phyloP scores from a whole-genome alignment of 2,113 vertebrate species.

The Aphyosemion australe region DNA sequence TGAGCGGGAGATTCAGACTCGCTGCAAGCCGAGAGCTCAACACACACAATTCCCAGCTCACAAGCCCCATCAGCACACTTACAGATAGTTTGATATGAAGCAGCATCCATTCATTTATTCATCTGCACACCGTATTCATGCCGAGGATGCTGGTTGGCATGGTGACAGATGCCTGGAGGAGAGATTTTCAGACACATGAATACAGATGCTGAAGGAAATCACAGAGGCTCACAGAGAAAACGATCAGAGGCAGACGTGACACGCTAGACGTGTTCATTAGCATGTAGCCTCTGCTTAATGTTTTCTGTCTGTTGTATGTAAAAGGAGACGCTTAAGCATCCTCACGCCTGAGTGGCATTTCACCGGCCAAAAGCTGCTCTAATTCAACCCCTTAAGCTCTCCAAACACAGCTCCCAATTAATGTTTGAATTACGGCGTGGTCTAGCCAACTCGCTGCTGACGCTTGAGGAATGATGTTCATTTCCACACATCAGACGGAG shows the following conservation, averaged over 20 bases:
- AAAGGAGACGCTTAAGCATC: conserved; percentile 23
- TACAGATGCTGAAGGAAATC: neutral
- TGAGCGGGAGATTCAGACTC: conserved; percentile 38
- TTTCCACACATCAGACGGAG: conserved; percentile 14
- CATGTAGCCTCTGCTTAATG: neutral
- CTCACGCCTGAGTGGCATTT: conserved; percentile 27
- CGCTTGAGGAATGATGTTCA: conserved; percentile 57
- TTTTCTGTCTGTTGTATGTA: neutral
- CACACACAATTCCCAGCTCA: neutral
- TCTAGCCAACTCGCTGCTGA: conserved; percentile 53
- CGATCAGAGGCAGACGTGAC: neutral
- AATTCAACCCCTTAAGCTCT: conserved; percentile 51
- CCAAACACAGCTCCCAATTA: conserved; percentile 53
- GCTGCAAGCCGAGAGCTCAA: conserved; percentile 7
- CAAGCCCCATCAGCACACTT: neutral
- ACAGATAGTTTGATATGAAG: neutral
- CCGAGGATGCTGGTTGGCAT: conserved; percentile 9
- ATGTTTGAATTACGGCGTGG: conserved; percentile 53
- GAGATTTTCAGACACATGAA: conserved; percentile 4
- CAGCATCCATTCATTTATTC: conserved; percentile 8
- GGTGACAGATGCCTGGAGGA: conserved; percentile 24
- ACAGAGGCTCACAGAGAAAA: neutral
- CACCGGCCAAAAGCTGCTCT: conserved; percentile 24
- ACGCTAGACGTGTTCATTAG: neutral
- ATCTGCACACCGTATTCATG: conserved; percentile 7